Evolutionary conservation across 2,888 invertebrate species (phyloP), one percentile per base, ranked within the genome.

Genomic region (Eupithecia subumbrata): DNA sequence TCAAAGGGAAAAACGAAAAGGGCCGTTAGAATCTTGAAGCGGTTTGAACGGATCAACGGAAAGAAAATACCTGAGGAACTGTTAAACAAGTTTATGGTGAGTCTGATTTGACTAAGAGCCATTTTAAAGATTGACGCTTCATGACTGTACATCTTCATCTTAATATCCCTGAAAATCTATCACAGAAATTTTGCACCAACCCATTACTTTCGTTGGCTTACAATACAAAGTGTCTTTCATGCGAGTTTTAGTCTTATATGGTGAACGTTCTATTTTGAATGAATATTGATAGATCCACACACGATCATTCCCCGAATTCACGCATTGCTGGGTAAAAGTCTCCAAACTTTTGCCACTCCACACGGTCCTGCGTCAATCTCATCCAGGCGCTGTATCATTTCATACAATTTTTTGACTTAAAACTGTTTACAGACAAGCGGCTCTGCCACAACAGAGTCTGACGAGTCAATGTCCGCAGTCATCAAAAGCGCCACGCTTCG

Each of bases 1-100:
- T 87, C 88, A 4, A 84, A 84, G 30, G 89, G 89, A 12, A 85
- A 83, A 76, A 83, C 90, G 0, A 87, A 90, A 11, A 84, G 86
- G 80, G 91, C 92, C 3, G 86, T 90, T 0, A 82, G 80, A 22
- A 86, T 91, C 16, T 81, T 93, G 48, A 87, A 81, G 45, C 87
- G 82, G 40, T 90, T 92, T 69, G 92, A 91, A 78, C 89, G 82
- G 73, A 81, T 92, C 0, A 92, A 92, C 77, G 85, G 85, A 45
- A 87, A 80, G 4, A 85, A 87, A 78, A 90, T 92, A 73, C 89
- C 91, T 0, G 85, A 89, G 43, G 82, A 88, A 52, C 82, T 90
- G 0, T 81, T 91, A 80, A 85, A 88, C 14, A 87, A 90, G 70
- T 92, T 92, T 79, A 81, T 90, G 68, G 92, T 91, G 81, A 88